A percentile compares a stretch with the other conserved stretches of the same genome.
Evolutionary conservation across 2,797 vertebrate species (phyloP).

Genomic region (Rhinella marina): DNA sequence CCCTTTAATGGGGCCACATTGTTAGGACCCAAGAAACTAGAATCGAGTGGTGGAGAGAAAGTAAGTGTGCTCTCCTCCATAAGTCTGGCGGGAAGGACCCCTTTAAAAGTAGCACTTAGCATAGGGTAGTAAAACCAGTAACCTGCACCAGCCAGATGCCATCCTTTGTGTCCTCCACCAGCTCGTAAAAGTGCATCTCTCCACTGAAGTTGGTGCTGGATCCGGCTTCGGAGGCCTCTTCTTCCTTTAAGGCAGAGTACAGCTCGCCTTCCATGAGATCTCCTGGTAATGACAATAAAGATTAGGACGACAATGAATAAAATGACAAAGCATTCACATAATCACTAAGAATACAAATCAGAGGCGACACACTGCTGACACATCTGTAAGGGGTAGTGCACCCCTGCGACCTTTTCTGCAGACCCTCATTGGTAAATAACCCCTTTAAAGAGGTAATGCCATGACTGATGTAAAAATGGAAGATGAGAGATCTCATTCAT

Average conservation of each 20-base stretch:
- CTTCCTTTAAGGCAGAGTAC: conserved; percentile 94
- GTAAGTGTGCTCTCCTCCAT: no score
- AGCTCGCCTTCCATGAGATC: conserved; percentile 95
- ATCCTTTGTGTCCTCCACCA: conserved; percentile 98
- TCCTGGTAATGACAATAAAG: conserved; percentile 73
- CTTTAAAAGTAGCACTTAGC: background rate
- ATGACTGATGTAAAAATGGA: no score
- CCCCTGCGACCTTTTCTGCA: no score
- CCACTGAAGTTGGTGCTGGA: conserved; percentile 92
- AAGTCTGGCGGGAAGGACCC: no score
- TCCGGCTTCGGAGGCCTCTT: conserved; percentile 85
- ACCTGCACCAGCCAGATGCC: conserved; percentile 98
- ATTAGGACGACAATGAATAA: background rate
- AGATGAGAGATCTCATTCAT: no score
- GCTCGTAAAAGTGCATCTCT: conserved; percentile 97
- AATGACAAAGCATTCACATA: background rate
- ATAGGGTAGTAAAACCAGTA: conserved; percentile 27
- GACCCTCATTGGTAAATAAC: no score
- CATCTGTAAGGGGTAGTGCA: no score
- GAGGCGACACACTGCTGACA: no score
- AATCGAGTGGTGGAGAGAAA: no score
- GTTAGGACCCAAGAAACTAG: no score
- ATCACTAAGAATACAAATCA: background rate
- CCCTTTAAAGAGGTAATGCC: no score
- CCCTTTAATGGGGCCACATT: no score